Conservation (phyloP, 2,888 invertebrate genomes). For the Clostera curtula region DNA sequence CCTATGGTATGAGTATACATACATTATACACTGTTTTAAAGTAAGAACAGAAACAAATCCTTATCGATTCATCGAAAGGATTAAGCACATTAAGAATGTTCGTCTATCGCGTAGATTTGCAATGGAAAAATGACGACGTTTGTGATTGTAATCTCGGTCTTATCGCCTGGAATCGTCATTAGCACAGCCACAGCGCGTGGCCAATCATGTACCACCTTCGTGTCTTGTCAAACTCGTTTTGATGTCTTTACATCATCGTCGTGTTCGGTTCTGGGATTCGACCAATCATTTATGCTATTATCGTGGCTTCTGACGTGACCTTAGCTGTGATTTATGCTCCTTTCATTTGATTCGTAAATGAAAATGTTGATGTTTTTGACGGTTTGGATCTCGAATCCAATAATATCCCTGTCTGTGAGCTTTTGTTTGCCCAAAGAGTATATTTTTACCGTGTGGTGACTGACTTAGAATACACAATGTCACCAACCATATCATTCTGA, state of each 20-base stretch:
- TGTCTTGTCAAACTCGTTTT: background rate
- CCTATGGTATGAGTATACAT: too few relatives aligned
- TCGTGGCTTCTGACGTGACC: background rate
- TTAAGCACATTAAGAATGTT: constrained; percentile 28
- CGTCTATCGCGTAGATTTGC: constrained; percentile 17
- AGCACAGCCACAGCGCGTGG: constrained; percentile 9
- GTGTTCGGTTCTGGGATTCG: background rate
- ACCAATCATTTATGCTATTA: background rate
- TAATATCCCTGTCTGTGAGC: too few relatives aligned
- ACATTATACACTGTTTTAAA: too few relatives aligned
- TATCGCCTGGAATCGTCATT: constrained; percentile 24
- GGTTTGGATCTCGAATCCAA: too few relatives aligned
- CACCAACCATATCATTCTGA: too few relatives aligned
- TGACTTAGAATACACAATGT: too few relatives aligned
- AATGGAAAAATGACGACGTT: constrained; percentile 28
- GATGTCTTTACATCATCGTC: background rate
- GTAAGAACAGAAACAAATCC: constrained; percentile 10
- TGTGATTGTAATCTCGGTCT: constrained; percentile 26
- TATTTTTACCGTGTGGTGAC: too few relatives aligned
- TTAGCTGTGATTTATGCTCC: too few relatives aligned
- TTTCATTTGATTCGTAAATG: too few relatives aligned
- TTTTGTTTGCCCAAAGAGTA: too few relatives aligned
- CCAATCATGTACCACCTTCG: constrained; percentile 9
- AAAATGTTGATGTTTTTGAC: too few relatives aligned
- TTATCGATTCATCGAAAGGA: constrained; percentile 19